Evolutionary conservation across 2,113 vertebrate genomes (phyloP).

Genomic region (Benitochromis conjunctus): DNA sequence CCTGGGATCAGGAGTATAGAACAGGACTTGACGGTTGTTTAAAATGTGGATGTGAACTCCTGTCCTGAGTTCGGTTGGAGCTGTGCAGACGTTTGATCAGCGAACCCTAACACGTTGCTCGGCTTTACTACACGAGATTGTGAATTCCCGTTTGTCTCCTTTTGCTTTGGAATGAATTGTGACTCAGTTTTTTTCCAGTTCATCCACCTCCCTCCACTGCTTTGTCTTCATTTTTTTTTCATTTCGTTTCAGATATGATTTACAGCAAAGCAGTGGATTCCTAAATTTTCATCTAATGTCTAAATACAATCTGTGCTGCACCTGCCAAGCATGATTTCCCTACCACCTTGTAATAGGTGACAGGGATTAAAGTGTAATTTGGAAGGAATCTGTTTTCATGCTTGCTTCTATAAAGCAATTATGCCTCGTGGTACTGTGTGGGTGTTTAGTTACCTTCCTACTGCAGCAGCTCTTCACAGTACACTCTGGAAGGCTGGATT

Average conservation of each 20-base stretch:
- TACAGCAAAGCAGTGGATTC: neutral
- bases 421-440: neutral
- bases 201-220: neutral
- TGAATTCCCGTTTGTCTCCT: neutral
- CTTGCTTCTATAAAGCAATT: neutral
- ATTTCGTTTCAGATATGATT: neutral
- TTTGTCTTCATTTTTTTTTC: neutral
- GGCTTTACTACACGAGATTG: neutral
- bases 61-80: neutral
- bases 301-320: neutral
- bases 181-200: neutral
- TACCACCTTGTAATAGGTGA: neutral
- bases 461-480: neutral
- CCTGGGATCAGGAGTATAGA: neutral
- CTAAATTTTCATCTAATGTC: neutral
- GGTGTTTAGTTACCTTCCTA: constrained; percentile 38
- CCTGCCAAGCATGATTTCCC: neutral
- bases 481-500: neutral
- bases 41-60: neutral
- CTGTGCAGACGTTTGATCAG: neutral
- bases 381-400: constrained; percentile 15
- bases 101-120: neutral
- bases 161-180: neutral
- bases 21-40: neutral
- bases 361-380: constrained; percentile 26